These are phyloP conservation scores for Nasonia vitripennis DNA, from an alignment of 1,140 invertebrate genomes.

Conservation along the genomic window DNA sequence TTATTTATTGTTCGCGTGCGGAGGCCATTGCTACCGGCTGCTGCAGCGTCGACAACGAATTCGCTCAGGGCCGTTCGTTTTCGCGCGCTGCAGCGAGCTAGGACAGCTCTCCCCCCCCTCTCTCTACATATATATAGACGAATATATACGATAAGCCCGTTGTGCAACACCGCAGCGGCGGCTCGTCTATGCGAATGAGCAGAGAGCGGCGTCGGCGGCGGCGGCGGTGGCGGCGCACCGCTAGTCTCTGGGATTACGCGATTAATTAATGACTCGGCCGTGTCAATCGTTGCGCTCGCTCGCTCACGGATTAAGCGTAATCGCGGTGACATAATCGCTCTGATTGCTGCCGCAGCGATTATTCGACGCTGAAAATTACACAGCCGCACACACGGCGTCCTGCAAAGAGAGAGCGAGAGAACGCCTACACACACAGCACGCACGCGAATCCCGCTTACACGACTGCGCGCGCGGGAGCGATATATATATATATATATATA, in stretches of 20 bases:
- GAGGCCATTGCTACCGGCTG: not conserved
- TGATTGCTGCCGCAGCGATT: slow-evolving; percentile 64
- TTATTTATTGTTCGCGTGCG: slow-evolving; percentile 18
- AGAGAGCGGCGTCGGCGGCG: slow-evolving; percentile 17
- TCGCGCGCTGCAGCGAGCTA: not conserved
- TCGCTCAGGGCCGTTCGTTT: not conserved
- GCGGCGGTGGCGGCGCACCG: not conserved
- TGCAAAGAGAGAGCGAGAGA: not conserved
- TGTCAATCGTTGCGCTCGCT: slow-evolving; percentile 64
- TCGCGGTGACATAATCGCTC: slow-evolving; percentile 68
- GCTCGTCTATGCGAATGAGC: slow-evolving; percentile 45
- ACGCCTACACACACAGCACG: not conserved
- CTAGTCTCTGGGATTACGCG: slow-evolving; percentile 60
- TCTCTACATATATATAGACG: not conserved
- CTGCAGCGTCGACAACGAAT: not conserved
- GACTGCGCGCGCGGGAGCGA: not conserved
- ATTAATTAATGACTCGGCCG: slow-evolving; percentile 70
- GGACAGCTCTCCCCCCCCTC: not conserved
- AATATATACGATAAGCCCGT: slow-evolving; percentile 52
- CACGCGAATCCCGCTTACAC: not conserved
- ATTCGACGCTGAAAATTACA: slow-evolving; percentile 65
- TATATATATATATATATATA: not conserved
- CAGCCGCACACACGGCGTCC: not conserved
- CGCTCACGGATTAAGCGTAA: slow-evolving; percentile 60
- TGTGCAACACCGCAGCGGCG: slow-evolving; percentile 47